Evolutionary conservation across 2,888 invertebrate species (phyloP).

Genomic region (Ashinkailepas kermadecensis): DNA sequence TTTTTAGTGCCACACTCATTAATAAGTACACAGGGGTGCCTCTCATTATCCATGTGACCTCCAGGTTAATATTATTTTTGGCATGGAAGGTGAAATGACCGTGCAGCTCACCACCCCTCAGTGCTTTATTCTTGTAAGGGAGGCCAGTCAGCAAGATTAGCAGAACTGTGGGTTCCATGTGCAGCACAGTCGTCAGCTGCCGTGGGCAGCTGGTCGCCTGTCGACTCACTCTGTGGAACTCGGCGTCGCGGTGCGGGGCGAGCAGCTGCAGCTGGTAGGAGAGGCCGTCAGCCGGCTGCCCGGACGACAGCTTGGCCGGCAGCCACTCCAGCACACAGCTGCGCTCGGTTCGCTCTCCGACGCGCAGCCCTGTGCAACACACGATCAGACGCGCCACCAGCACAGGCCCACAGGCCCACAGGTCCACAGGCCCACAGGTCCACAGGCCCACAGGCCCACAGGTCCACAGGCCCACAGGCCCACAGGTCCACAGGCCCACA

Average conservation of each 20-base stretch:
- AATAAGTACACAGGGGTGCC: too few species aligned
- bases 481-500: too few species aligned
- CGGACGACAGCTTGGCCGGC: conserved; percentile 27
- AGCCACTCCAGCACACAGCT: conserved; percentile 32
- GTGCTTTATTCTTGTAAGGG: too few species aligned
- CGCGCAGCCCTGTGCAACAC: conserved; percentile 29
- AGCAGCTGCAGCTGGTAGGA: conserved; percentile 66
- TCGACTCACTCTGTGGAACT: conserved; percentile 53
- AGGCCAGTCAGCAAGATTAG: too few species aligned
- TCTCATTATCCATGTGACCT: too few species aligned
- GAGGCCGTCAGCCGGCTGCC: conserved; percentile 52
- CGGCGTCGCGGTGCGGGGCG: conserved; percentile 51
- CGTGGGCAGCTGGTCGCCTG: too few species aligned
- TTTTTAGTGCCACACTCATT: too few species aligned
- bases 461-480: background rate
- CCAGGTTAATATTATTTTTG: too few species aligned
- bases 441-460: background rate
- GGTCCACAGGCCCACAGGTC: background rate
- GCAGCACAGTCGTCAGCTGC: too few species aligned
- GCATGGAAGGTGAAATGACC: too few species aligned
- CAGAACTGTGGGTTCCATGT: too few species aligned
- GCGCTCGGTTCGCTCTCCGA: conserved; percentile 28
- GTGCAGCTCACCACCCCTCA: too few species aligned
- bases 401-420: conserved; percentile 20
- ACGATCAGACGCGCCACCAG: background rate